Conservation (phyloP, 2,113 vertebrate species). For the Phodopus roborovskii region DNA sequence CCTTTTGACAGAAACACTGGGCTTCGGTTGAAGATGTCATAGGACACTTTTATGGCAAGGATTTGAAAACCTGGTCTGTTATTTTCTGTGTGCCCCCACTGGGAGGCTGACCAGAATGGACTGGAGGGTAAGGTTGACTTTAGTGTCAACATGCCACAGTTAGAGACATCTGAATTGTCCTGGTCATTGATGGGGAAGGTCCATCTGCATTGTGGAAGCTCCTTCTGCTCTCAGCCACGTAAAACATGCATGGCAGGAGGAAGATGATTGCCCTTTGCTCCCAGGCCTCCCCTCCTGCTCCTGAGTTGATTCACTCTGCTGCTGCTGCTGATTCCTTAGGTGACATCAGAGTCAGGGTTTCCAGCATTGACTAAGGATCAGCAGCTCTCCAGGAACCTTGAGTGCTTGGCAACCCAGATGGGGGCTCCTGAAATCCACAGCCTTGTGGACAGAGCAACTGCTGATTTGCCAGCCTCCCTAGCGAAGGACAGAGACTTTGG, state of each 20-base stretch:
- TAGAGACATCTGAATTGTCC: not conserved
- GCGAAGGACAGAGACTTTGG: not conserved
- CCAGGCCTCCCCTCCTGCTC: not conserved
- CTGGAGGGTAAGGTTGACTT: not conserved
- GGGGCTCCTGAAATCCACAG: not conserved
- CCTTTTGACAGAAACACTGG: not conserved
- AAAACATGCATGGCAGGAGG: not conserved
- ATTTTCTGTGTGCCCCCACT: not conserved
- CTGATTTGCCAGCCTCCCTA: not conserved
- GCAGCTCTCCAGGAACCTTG: not conserved
- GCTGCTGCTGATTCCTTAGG: not conserved
- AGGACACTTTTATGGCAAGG: not conserved
- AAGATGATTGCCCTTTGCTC: not conserved
- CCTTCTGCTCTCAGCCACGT: not conserved
- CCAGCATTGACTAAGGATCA: not conserved
- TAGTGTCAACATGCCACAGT: not conserved
- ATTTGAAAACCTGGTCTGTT: not conserved
- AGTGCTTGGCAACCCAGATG: not conserved
- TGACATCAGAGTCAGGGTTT: not conserved
- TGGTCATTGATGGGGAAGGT: not conserved
- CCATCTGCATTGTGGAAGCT: not conserved
- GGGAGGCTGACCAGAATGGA: not conserved
- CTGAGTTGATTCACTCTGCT: not conserved
- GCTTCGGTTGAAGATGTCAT: not conserved
- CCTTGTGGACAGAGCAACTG: not conserved